phyloP scores from a whole-genome alignment of 2,888 invertebrate genomes.

The Nowickia ferox region DNA sequence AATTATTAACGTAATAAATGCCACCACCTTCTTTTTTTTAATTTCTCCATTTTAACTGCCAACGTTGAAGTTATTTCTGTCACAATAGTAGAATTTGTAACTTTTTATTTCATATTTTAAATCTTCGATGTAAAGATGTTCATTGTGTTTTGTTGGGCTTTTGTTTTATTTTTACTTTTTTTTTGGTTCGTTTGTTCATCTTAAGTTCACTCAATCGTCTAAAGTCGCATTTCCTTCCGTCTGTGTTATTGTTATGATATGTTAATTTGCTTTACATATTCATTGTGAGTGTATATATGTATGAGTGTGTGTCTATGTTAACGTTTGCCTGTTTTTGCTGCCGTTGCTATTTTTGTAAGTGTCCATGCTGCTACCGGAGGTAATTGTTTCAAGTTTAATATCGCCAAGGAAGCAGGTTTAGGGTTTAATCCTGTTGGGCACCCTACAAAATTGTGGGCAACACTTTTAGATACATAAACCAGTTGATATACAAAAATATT shows the following conservation, averaged over 20 bases:
- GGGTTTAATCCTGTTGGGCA: no score
- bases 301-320: background rate
- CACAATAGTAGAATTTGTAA: conserved; percentile 10
- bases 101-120: background rate
- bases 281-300: conserved; percentile 4
- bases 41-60: background rate
- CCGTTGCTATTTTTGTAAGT: conserved; percentile 12
- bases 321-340: background rate
- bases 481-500: no score
- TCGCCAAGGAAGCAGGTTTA: background rate
- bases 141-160: conserved; percentile 49
- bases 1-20: conserved; percentile 31
- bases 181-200: conserved; percentile 36
- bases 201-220: conserved; percentile 40
- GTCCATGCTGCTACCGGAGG: background rate
- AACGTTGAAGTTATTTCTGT: conserved; percentile 21
- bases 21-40: conserved; percentile 25
- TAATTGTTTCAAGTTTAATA: background rate
- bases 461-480: no score
- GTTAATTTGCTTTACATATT: conserved; percentile 56
- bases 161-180: conserved; percentile 11
- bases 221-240: conserved; percentile 39
- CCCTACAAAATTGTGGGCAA: no score
- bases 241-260: conserved; percentile 62
- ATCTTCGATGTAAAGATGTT: conserved; percentile 45